These are phyloP conservation scores for Thera britannica DNA, from an alignment of 2,888 invertebrate species.

Conservation along the genomic window DNA sequence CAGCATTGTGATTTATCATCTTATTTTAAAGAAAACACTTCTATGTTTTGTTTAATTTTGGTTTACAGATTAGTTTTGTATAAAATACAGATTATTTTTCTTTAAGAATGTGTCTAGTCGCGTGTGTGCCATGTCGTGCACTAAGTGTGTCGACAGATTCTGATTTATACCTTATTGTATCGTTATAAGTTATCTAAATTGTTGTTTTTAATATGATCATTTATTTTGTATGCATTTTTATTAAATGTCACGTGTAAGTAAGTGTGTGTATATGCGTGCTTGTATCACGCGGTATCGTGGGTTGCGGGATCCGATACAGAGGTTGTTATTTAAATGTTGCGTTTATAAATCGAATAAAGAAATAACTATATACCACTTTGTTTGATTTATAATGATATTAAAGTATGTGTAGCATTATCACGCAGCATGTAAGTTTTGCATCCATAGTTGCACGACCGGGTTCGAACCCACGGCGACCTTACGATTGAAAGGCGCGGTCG, in stretches of 20 bases:
- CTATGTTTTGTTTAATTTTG: neutral
- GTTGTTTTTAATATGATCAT: constrained; percentile 12
- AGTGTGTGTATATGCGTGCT: neutral
- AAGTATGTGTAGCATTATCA: too few species aligned
- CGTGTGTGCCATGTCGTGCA: constrained; percentile 28
- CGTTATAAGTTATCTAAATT: constrained; percentile 6
- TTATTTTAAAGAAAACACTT: neutral
- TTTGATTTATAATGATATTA: neutral
- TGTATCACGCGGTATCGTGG: too few species aligned
- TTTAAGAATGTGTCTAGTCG: constrained; percentile 22
- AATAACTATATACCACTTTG: neutral
- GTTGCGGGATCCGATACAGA: constrained; percentile 15
- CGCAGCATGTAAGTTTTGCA: too few species aligned
- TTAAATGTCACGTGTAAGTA: neutral
- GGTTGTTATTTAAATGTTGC: constrained; percentile 22
- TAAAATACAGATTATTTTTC: neutral
- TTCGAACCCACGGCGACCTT: too few species aligned
- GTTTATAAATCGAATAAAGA: constrained; percentile 13
- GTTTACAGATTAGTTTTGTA: constrained; percentile 7
- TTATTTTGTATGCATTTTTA: constrained; percentile 32
- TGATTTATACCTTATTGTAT: constrained; percentile 8
- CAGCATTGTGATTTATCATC: constrained; percentile 4
- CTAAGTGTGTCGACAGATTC: neutral
- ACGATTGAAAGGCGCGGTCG: too few species aligned
- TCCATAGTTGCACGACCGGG: too few species aligned